phyloP scores from a whole-genome alignment of 2,797 vertebrate genomes.

The Lutjanus campechanus region DNA sequence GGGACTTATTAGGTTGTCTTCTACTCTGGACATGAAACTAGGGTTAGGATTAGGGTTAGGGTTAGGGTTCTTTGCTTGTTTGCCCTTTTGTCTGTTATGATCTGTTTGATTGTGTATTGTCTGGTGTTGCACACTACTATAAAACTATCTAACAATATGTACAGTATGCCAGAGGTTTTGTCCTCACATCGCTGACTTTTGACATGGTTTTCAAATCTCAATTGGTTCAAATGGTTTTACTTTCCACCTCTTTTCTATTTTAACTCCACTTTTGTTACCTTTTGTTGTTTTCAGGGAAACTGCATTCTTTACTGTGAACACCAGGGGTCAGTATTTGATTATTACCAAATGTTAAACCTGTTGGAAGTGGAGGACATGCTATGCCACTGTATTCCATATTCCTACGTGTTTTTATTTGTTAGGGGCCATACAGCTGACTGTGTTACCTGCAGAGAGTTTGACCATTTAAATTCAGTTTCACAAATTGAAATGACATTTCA shows the following conservation, averaged over 20 bases:
- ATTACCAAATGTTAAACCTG: neutral
- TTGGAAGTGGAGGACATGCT: neutral
- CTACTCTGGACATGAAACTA: too few relatives aligned
- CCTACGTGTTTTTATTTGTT: neutral
- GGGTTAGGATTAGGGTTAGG: too few relatives aligned
- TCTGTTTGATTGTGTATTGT: too few relatives aligned
- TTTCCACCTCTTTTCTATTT: neutral
- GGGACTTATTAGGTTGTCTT: too few relatives aligned
- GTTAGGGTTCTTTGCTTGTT: too few relatives aligned
- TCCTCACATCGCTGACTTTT: too few relatives aligned
- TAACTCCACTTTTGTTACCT: neutral
- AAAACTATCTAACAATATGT: too few relatives aligned
- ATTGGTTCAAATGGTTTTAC: neutral
- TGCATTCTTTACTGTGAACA: conserved; percentile 17
- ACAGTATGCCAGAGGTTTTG: too few relatives aligned
- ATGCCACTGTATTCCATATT: neutral
- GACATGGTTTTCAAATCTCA: too few relatives aligned
- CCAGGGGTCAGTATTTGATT: conserved; percentile 28
- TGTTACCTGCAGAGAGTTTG: neutral
- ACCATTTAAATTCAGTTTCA: neutral
- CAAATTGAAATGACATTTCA: neutral
- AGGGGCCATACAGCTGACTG: neutral
- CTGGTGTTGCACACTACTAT: too few relatives aligned
- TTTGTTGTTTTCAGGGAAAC: neutral
- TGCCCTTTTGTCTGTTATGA: too few relatives aligned